These are phyloP conservation scores for Sminthopsis crassicaudata DNA, from an alignment of 2,113 vertebrate genomes.

Conservation along the genomic window DNA sequence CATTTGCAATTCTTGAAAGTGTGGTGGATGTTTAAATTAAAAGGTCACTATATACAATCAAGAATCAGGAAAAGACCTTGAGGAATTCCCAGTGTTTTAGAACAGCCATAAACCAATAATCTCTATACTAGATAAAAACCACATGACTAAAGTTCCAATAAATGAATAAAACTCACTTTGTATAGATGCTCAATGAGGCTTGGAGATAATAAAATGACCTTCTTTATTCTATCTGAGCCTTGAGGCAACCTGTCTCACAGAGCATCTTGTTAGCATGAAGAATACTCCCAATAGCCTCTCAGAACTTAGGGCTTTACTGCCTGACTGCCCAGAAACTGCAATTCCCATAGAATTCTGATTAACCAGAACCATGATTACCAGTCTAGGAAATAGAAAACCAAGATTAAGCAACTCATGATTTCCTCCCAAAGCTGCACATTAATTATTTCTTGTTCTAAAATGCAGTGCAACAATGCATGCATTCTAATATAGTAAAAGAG, in stretches of 20 bases:
- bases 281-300: slow-evolving; percentile 51
- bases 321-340: slow-evolving; percentile 66
- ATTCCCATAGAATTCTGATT: slow-evolving; percentile 68
- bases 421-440: slow-evolving; percentile 60
- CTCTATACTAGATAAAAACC: slow-evolving; percentile 51
- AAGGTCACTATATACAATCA: neutral
- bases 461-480: slow-evolving; percentile 33
- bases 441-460: slow-evolving; percentile 64
- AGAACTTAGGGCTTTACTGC: slow-evolving; percentile 64
- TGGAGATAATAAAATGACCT: slow-evolving; percentile 64
- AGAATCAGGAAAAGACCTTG: slow-evolving; percentile 31
- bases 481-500: neutral
- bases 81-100: slow-evolving; percentile 43
- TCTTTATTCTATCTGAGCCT: slow-evolving; percentile 56
- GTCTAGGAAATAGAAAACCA: slow-evolving; percentile 67
- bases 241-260: slow-evolving; percentile 60
- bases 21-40: neutral
- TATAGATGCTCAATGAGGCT: slow-evolving; percentile 71
- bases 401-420: slow-evolving; percentile 58
- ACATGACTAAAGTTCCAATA: slow-evolving; percentile 61
- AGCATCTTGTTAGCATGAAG: slow-evolving; percentile 77
- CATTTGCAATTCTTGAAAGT: neutral
- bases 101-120: slow-evolving; percentile 60
- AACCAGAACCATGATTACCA: slow-evolving; percentile 67
- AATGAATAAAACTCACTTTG: slow-evolving; percentile 57